These are phyloP conservation scores for Rhysida immarginata DNA, from an alignment of 1,140 invertebrate genomes.

Conservation along the genomic window DNA sequence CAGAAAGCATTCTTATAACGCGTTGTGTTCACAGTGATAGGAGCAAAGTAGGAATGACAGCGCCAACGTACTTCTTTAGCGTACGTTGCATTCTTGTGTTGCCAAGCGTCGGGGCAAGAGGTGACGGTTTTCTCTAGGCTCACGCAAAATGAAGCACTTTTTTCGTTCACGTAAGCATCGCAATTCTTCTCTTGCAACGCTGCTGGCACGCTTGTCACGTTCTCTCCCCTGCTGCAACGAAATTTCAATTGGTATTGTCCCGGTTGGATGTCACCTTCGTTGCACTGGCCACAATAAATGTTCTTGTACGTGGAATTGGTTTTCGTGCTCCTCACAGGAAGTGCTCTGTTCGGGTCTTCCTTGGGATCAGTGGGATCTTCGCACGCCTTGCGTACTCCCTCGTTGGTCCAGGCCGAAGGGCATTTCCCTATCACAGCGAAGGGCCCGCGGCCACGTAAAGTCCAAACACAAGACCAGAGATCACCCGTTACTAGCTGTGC, in stretches of 20 bases:
- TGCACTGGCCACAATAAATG: conserved; percentile 3
- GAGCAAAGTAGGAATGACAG: not conserved
- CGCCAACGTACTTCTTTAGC: not conserved
- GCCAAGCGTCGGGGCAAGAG: not conserved
- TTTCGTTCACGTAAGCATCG: not conserved
- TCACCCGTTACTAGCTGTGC: not conserved
- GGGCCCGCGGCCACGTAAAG: not conserved
- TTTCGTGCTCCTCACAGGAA: not conserved
- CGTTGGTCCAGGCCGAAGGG: not conserved
- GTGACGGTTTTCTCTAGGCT: not conserved
- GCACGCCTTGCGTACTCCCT: not conserved
- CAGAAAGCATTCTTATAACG: conserved; percentile 4
- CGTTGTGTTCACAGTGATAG: not conserved
- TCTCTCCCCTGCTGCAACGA: not conserved
- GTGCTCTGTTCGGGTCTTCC: not conserved
- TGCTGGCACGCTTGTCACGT: not conserved
- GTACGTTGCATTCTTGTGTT: not conserved
- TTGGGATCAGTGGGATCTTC: not conserved
- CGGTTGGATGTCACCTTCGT: conserved; percentile 3
- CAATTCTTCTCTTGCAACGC: not conserved
- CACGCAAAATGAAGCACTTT: not conserved
- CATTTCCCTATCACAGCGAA: not conserved
- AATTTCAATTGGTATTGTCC: conserved; percentile 4
- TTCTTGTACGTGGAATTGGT: conserved; percentile 1
- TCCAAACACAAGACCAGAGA: not conserved